These are phyloP conservation scores for Lophius americanus DNA, from an alignment of 2,797 vertebrate genomes.

Conservation along the genomic window DNA sequence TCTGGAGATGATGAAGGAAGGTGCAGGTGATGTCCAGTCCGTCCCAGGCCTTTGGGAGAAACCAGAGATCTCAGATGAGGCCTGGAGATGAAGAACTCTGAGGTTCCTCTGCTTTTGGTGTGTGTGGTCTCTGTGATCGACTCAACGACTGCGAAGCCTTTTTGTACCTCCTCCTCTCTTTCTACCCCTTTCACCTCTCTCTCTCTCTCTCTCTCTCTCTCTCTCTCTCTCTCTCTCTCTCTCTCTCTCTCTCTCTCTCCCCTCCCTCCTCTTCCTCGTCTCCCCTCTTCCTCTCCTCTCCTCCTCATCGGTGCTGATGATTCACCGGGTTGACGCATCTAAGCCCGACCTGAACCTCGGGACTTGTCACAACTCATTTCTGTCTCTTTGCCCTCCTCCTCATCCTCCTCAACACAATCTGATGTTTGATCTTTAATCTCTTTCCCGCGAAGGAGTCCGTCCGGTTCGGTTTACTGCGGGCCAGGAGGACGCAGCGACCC, in stretches of 20 bases:
- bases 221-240: constrained; percentile 47
- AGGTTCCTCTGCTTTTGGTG: constrained; percentile 57
- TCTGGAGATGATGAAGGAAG: constrained; percentile 6
- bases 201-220: constrained; percentile 42
- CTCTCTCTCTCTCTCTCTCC: constrained; percentile 39
- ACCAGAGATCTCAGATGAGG: background rate
- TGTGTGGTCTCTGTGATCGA: constrained; percentile 78
- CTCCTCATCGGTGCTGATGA: constrained; percentile 68
- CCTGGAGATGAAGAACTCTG: constrained; percentile 29
- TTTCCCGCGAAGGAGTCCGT: constrained; percentile 30
- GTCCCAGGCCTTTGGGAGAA: background rate
- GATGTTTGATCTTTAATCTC: constrained; percentile 72
- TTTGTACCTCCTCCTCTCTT: constrained; percentile 71
- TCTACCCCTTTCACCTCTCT: constrained; percentile 40
- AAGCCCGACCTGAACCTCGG: constrained; percentile 66
- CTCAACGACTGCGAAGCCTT: constrained; percentile 77
- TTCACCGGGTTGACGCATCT: constrained; percentile 81
- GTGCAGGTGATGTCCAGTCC: constrained; percentile 30
- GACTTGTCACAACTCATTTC: constrained; percentile 76
- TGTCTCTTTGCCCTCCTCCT: constrained; percentile 38
- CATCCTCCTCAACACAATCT: constrained; percentile 27
- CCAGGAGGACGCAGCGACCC: constrained; percentile 31
- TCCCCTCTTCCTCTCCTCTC: constrained; percentile 58
- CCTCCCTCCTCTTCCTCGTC: constrained; percentile 53
- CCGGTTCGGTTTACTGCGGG: constrained; percentile 34